These are phyloP conservation scores for Helicoverpa zea DNA, from an alignment of 1,140 invertebrate species.

Conservation along the genomic window DNA sequence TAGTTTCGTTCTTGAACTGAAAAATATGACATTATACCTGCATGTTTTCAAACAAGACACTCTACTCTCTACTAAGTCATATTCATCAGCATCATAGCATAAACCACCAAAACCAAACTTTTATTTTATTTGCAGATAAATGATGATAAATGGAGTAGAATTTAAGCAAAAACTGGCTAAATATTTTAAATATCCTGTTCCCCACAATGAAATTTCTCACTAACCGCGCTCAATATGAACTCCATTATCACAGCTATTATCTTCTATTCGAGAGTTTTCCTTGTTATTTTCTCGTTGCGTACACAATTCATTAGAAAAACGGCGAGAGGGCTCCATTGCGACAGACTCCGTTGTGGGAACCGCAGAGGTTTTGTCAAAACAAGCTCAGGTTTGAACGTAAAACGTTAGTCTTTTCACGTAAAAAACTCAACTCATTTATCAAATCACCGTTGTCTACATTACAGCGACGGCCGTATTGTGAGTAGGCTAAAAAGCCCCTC, in stretches of 20 bases:
- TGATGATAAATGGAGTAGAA: constrained; percentile 27
- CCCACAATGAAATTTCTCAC: constrained; percentile 26
- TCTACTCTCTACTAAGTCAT: no score
- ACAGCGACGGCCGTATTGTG: constrained; percentile 68
- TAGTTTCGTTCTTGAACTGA: no score
- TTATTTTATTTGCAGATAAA: constrained; percentile 22
- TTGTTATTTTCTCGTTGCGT: constrained; percentile 37
- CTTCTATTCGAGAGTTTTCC: constrained; percentile 33
- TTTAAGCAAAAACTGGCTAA: constrained; percentile 25
- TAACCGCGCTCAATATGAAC: constrained; percentile 39
- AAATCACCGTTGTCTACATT: constrained; percentile 78
- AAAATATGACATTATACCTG: no score
- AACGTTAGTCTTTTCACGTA: constrained; percentile 69
- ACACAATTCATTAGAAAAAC: constrained; percentile 54
- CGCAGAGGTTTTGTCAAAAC: constrained; percentile 62
- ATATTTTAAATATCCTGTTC: constrained; percentile 28
- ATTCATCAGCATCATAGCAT: no score
- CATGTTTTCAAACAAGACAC: no score
- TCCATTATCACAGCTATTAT: constrained; percentile 37
- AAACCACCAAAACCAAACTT: background rate
- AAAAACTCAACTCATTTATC: constrained; percentile 75
- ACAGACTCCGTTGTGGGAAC: constrained; percentile 55
- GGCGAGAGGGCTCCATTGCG: constrained; percentile 51
- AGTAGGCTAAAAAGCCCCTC: constrained; percentile 71
- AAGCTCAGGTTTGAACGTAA: constrained; percentile 59